Conservation (phyloP, 2,113 vertebrate species). For the Scomber colias region DNA sequence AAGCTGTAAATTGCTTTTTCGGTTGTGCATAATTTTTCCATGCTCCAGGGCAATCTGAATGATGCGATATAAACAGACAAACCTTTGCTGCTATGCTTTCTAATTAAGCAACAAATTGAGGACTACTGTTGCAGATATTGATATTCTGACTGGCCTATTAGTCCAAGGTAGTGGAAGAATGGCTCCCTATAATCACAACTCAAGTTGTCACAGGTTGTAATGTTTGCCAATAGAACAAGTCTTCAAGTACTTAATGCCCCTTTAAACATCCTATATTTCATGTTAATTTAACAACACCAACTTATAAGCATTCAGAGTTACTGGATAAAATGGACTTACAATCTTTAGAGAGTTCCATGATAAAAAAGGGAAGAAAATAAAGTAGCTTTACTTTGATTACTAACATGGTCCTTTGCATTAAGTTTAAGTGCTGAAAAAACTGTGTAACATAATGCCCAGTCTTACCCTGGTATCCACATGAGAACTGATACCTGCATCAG, state of each 20-base stretch:
- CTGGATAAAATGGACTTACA: background rate
- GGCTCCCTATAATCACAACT: background rate
- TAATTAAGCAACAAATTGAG: background rate
- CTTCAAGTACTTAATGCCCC: conserved; percentile 38
- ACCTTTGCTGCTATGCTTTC: background rate
- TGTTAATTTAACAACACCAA: conserved; percentile 7
- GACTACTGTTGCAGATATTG: background rate
- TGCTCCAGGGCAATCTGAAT: no score
- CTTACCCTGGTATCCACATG: conserved; percentile 9
- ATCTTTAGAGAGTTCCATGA: conserved; percentile 1
- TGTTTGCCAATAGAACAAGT: background rate
- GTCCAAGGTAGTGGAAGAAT: background rate
- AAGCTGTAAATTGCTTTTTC: background rate
- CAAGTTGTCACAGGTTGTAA: background rate
- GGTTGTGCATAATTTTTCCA: background rate
- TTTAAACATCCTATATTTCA: conserved; percentile 29
- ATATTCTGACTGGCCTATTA: background rate
- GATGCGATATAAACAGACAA: background rate
- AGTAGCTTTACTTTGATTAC: background rate
- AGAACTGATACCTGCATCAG: background rate
- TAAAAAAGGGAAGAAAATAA: no score
- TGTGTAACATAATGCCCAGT: conserved; percentile 30
- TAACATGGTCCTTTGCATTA: background rate
- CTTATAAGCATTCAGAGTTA: background rate
- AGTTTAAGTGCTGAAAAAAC: conserved; percentile 8